phyloP scores from a whole-genome alignment of 2,888 invertebrate species.

The Cabera pusaria region DNA sequence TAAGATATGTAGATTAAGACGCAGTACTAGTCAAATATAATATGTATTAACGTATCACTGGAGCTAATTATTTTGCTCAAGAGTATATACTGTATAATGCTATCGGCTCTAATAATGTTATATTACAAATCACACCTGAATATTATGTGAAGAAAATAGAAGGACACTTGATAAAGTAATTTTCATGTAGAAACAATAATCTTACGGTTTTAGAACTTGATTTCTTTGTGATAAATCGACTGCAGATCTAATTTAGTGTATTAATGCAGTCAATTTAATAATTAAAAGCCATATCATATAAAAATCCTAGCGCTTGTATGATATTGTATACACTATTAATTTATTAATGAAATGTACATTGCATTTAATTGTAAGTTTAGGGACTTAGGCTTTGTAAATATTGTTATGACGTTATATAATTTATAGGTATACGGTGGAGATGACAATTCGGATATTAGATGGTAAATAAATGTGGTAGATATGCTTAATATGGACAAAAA shows the following conservation, averaged over 20 bases:
- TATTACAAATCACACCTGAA: conserved; percentile 1
- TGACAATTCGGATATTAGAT: conserved; percentile 64
- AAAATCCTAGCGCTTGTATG: conserved; percentile 78
- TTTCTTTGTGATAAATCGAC: conserved; percentile 25
- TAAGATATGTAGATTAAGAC: conserved; percentile 62
- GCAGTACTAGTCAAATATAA: conserved; percentile 77
- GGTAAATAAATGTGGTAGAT: conserved; percentile 71
- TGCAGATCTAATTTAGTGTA: conserved; percentile 24
- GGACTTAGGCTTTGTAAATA: conserved; percentile 81
- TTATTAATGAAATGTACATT: conserved; percentile 78
- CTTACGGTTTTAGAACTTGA: conserved; percentile 1
- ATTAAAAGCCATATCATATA: conserved; percentile 76
- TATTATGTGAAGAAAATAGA: conserved; percentile 1
- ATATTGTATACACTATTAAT: conserved; percentile 81
- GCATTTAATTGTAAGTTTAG: conserved; percentile 81
- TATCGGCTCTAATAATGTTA: conserved; percentile 30
- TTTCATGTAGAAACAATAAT: no score
- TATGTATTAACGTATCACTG: conserved; percentile 43
- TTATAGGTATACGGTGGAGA: conserved; percentile 76
- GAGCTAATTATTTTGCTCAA: conserved; percentile 70
- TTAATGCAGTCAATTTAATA: conserved; percentile 68
- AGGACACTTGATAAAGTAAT: no score
- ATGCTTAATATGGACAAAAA: conserved; percentile 52
- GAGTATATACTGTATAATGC: conserved; percentile 36
- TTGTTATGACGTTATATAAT: conserved; percentile 83